Conservation (phyloP, 30 jellyfish, hydroid and myxozoan species). For the Turritopsis dohrnii region DNA sequence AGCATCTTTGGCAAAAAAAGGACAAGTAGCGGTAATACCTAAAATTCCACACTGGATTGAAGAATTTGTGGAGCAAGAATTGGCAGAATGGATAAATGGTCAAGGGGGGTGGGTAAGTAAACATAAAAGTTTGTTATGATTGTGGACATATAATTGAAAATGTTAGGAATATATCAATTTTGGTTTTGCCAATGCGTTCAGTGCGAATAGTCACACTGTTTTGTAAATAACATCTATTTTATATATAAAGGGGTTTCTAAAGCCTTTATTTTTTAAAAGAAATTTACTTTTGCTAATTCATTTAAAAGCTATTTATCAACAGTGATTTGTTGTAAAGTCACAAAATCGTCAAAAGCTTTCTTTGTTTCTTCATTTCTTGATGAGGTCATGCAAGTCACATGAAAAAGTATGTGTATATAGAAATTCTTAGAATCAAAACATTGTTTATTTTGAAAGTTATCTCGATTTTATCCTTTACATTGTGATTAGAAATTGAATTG, state of each 20-base stretch:
- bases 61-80: constrained; percentile 44
- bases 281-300: too few relatives aligned
- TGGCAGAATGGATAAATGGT: constrained; percentile 50
- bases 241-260: too few relatives aligned
- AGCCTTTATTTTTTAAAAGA: too few relatives aligned
- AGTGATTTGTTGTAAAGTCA: not conserved
- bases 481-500: too few relatives aligned
- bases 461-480: not conserved
- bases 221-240: too few relatives aligned
- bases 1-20: constrained; percentile 32
- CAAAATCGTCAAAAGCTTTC: not conserved
- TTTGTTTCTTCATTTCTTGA: not conserved
- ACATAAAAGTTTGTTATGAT: too few relatives aligned
- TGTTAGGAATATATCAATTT: too few relatives aligned
- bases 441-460: not conserved
- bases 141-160: too few relatives aligned
- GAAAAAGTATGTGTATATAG: not conserved
- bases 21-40: constrained; percentile 44
- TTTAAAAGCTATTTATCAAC: not conserved
- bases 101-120: constrained; percentile 85
- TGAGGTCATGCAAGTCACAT: not conserved
- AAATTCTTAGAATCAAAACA: not conserved
- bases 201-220: too few relatives aligned
- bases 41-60: constrained; percentile 37
- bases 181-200: too few relatives aligned